Evolutionary conservation across 2,797 vertebrate species (phyloP).

Genomic region (Danio albolineatus): DNA sequence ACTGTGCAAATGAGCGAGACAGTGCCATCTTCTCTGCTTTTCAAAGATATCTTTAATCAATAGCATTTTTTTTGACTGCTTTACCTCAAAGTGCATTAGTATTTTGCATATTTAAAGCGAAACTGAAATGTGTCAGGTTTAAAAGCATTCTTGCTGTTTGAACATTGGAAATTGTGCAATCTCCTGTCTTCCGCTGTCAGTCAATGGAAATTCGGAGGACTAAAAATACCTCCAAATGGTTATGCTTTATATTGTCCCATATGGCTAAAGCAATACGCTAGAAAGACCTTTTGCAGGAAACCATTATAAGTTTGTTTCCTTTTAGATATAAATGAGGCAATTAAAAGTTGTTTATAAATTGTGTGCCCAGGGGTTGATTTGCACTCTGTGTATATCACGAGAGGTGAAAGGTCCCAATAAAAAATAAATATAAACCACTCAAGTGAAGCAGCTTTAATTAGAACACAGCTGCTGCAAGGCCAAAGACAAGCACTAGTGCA

Average conservation of each 20-base stretch:
- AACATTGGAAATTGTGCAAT: conserved; percentile 12
- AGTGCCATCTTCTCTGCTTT: conserved; percentile 17
- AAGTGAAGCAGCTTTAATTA: conserved; percentile 44
- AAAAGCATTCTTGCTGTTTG: conserved; percentile 11
- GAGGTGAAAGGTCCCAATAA: conserved; percentile 42
- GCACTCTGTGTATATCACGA: conserved; percentile 41
- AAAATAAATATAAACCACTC: conserved; percentile 50
- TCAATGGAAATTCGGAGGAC: neutral
- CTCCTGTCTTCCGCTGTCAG: neutral
- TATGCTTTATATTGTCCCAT: neutral
- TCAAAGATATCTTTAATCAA: conserved; percentile 19
- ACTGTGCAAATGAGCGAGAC: conserved; percentile 21
- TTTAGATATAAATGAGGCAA: conserved; percentile 44
- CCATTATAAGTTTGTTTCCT: neutral
- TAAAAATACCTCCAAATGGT: conserved; percentile 2
- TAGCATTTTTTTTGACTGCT: neutral
- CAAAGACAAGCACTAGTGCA: conserved; percentile 11
- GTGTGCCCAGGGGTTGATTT: conserved; percentile 30
- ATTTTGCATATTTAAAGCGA: conserved; percentile 16
- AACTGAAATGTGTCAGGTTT: conserved; percentile 32
- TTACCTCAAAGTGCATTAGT: conserved; percentile 14
- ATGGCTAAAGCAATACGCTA: neutral
- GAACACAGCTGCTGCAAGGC: conserved; percentile 37
- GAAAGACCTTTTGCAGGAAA: neutral
- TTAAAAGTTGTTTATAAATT: conserved; percentile 45